Evolutionary conservation across 1,140 invertebrate species (phyloP).

Genomic region (Cotesia chilonis): DNA sequence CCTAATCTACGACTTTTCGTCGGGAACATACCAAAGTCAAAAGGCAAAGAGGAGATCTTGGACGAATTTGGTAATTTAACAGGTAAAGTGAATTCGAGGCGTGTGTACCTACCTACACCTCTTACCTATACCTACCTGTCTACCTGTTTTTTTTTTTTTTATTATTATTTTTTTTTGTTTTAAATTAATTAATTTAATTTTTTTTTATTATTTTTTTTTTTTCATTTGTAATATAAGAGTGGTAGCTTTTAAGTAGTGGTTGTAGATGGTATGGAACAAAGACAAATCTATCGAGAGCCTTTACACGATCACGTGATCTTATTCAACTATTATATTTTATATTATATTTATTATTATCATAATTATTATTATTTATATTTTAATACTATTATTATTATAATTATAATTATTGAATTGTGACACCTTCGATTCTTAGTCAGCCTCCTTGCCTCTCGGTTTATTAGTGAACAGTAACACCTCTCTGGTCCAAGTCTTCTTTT

Average conservation of each 20-base stretch:
- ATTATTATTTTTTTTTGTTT: slow-evolving; percentile 31
- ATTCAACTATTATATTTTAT: neutral
- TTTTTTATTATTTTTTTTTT: slow-evolving; percentile 32
- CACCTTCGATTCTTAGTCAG: slow-evolving; percentile 64
- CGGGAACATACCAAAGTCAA: slow-evolving; percentile 99
- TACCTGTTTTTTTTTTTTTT: slow-evolving; percentile 53
- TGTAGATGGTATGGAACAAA: slow-evolving; percentile 63
- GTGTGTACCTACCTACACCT: slow-evolving; percentile 65
- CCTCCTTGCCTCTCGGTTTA: slow-evolving; percentile 68
- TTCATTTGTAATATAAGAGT: slow-evolving; percentile 62
- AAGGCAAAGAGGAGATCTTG: slow-evolving; percentile 99
- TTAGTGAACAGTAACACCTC: slow-evolving; percentile 68
- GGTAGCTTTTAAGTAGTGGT: slow-evolving; percentile 67
- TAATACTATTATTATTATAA: slow-evolving; percentile 38
- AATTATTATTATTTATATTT: slow-evolving; percentile 39
- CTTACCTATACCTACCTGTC: slow-evolving; percentile 64
- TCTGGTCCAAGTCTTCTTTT: slow-evolving; percentile 68
- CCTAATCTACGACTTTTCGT: slow-evolving; percentile 99
- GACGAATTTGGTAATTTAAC: slow-evolving; percentile 99
- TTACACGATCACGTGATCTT: slow-evolving; percentile 49
- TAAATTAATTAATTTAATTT: slow-evolving; percentile 15
- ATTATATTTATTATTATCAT: neutral
- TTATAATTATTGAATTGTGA: slow-evolving; percentile 41
- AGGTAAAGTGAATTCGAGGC: slow-evolving; percentile 88
- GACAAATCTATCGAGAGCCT: slow-evolving; percentile 53